A percentile compares a stretch with the other conserved stretches of the same genome.
Conservation (phyloP, 2,888 invertebrate species). For the Helobdella robusta region DNA sequence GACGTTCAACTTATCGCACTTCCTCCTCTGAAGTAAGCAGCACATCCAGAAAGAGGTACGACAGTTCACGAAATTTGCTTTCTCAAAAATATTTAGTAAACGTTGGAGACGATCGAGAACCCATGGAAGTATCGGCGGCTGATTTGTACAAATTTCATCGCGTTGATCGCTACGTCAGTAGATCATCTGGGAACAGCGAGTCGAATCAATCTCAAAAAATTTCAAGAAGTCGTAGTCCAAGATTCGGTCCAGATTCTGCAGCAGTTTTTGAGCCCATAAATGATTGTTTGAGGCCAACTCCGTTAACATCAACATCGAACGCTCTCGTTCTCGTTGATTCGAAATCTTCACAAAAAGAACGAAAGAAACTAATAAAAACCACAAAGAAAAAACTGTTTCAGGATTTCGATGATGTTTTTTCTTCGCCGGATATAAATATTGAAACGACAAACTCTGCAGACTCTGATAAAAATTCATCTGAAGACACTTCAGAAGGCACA, state of each 20-base stretch:
- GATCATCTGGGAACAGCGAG: neutral
- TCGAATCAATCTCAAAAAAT: neutral
- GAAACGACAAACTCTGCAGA: too few relatives aligned
- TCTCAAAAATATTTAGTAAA: slow-evolving; percentile 32
- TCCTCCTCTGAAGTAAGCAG: neutral
- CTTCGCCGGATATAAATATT: too few relatives aligned
- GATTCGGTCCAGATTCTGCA: neutral
- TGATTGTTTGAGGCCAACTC: neutral
- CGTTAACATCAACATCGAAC: neutral
- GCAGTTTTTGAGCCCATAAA: neutral
- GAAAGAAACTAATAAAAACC: slow-evolving; percentile 2
- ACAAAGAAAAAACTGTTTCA: neutral
- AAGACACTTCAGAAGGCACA: neutral
- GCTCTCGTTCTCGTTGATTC: neutral
- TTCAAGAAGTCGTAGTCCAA: neutral
- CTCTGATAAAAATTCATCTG: neutral
- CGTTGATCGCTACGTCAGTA: slow-evolving; percentile 32
- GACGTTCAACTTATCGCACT: neutral
- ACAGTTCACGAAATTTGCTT: neutral
- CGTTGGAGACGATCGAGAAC: slow-evolving; percentile 35
- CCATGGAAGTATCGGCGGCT: slow-evolving; percentile 31
- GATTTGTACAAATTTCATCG: slow-evolving; percentile 37
- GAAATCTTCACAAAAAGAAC: too few relatives aligned
- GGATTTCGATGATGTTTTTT: too few relatives aligned
- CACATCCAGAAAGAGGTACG: neutral